Conservation (phyloP, 2,113 vertebrate genomes). For the Platycercus adscitus region DNA sequence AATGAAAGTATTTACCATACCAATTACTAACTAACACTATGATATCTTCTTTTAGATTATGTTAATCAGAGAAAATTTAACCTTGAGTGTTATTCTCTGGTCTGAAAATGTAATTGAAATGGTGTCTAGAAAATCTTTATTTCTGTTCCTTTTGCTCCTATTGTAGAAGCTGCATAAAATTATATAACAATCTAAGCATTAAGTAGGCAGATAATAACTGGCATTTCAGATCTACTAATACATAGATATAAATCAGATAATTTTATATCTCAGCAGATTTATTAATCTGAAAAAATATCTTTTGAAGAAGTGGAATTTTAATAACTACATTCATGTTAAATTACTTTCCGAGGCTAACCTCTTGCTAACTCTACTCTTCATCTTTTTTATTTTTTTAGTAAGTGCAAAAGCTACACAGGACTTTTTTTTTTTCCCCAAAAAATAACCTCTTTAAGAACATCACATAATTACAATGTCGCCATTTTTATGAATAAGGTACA, state of each 20-base stretch:
- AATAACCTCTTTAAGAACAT: background rate
- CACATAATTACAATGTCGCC: background rate
- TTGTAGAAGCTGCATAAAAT: conserved; percentile 60
- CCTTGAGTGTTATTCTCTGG: background rate
- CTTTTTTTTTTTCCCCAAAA: background rate
- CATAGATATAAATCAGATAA: conserved; percentile 67
- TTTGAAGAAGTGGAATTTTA: conserved; percentile 56
- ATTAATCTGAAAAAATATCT: conserved; percentile 65
- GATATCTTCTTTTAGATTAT: conserved; percentile 20
- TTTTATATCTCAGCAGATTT: conserved; percentile 63
- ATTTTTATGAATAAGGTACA: background rate
- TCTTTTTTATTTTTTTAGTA: background rate
- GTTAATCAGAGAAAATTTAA: background rate
- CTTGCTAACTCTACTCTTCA: background rate
- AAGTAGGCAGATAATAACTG: conserved; percentile 65
- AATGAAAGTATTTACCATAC: background rate
- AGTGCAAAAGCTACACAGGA: background rate
- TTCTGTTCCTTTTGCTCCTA: conserved; percentile 28
- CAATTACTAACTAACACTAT: background rate
- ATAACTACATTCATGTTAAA: conserved; percentile 66
- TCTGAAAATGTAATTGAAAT: conserved; percentile 25
- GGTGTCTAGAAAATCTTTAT: conserved; percentile 7
- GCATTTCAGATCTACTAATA: conserved; percentile 63
- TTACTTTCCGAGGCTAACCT: conserved; percentile 47
- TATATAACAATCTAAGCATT: conserved; percentile 53